phyloP scores from a whole-genome alignment of 1,140 invertebrate species.

The Delia radicum region DNA sequence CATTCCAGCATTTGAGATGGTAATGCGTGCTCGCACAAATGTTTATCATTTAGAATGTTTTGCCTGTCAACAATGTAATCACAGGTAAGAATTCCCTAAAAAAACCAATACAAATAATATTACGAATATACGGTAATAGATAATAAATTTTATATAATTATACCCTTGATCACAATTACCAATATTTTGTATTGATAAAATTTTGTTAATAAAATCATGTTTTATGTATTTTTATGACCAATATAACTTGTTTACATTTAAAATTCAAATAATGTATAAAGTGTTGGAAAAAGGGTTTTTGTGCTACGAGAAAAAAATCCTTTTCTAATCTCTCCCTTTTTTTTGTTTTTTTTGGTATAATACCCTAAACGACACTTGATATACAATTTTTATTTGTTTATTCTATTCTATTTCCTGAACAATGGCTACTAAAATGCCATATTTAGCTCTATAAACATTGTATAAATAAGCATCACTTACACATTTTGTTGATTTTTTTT shows the following conservation, averaged over 20 bases:
- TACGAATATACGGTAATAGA: too few relatives aligned
- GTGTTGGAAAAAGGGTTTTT: constrained; percentile 3
- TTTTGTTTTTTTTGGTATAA: constrained; percentile 3
- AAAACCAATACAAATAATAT: too few relatives aligned
- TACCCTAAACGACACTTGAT: constrained; percentile 16
- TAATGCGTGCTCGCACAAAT: constrained; percentile 94
- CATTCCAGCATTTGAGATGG: constrained; percentile 98
- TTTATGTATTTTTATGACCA: constrained; percentile 7
- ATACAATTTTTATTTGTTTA: not conserved
- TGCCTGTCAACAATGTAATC: constrained; percentile 96
- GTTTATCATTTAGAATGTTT: constrained; percentile 98
- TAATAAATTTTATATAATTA: not conserved
- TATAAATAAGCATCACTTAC: not conserved
- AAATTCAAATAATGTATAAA: too few relatives aligned
- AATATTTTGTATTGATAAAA: not conserved
- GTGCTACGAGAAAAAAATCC: not conserved
- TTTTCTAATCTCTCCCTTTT: not conserved
- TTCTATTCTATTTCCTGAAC: not conserved
- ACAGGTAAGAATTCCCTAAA: constrained; percentile 71
- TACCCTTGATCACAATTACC: not conserved
- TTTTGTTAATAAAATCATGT: constrained; percentile 2
- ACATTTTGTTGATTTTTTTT: not conserved
- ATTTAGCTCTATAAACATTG: too few relatives aligned
- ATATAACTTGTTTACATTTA: too few relatives aligned
- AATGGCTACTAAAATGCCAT: not conserved